phyloP scores from a whole-genome alignment of 2,797 vertebrate genomes.

The Pangasius macronema region DNA sequence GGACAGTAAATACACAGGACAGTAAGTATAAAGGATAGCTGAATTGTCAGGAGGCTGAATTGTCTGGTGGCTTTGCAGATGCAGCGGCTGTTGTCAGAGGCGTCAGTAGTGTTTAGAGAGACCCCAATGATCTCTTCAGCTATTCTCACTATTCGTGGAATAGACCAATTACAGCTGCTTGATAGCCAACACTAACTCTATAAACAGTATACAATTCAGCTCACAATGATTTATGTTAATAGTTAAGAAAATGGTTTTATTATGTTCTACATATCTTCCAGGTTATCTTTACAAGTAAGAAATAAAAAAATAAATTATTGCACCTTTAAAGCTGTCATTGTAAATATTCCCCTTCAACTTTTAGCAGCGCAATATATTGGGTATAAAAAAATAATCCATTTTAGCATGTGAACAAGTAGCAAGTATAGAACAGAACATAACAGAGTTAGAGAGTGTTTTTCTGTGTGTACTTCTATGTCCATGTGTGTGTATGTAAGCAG shows the following conservation, averaged over 20 bases:
- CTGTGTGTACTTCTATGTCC: not conserved
- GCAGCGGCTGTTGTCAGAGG: not conserved
- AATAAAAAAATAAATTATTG: not conserved
- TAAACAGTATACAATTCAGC: not conserved
- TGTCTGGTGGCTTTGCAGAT: not conserved
- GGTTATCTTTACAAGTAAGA: not conserved
- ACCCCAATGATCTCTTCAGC: not conserved
- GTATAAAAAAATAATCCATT: not conserved
- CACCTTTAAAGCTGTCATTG: not conserved
- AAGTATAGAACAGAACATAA: not conserved
- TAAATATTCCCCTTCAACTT: not conserved
- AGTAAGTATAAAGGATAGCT: not conserved
- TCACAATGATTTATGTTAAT: not conserved
- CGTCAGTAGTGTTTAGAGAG: not conserved
- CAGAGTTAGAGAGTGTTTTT: not conserved
- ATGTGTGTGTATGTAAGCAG: slow-evolving; percentile 56
- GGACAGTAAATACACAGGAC: not conserved
- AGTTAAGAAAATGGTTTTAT: not conserved
- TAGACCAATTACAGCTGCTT: not conserved
- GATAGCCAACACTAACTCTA: not conserved
- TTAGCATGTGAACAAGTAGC: not conserved
- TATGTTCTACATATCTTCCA: not conserved
- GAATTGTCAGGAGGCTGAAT: not conserved
- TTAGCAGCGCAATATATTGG: not conserved
- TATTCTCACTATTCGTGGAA: not conserved